Percentiles rank a stretch among this genome's conserved stretches.
phyloP scores from a whole-genome alignment of 2,888 invertebrate genomes.

The Spisula subtruncata region DNA sequence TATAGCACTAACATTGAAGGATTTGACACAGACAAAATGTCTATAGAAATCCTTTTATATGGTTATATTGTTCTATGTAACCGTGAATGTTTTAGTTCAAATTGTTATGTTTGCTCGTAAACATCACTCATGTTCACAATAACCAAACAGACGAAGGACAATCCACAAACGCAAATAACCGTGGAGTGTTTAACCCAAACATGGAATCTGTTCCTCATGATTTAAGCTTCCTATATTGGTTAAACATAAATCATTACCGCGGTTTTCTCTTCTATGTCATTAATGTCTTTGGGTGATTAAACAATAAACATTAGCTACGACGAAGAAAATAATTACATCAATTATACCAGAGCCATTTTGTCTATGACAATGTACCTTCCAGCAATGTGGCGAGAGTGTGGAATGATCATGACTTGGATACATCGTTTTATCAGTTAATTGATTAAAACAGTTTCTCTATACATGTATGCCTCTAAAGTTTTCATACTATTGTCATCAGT shows the following conservation, averaged over 20 bases:
- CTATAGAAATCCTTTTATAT: too few relatives aligned
- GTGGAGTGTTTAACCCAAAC: background rate
- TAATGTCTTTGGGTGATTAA: background rate
- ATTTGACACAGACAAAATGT: too few relatives aligned
- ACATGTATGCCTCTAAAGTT: too few relatives aligned
- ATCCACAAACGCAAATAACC: background rate
- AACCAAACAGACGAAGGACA: background rate
- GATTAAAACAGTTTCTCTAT: too few relatives aligned
- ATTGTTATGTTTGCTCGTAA: too few relatives aligned
- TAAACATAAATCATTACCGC: background rate
- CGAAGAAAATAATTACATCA: constrained; percentile 22
- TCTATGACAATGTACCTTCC: background rate
- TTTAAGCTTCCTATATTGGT: background rate
- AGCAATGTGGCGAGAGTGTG: too few relatives aligned
- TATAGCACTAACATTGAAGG: too few relatives aligned
- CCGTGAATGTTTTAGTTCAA: too few relatives aligned
- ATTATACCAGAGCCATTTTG: background rate
- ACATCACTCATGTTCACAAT: too few relatives aligned
- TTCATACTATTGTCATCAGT: too few relatives aligned
- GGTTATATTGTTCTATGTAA: too few relatives aligned
- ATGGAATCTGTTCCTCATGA: background rate
- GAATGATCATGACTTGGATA: too few relatives aligned
- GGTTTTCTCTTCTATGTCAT: background rate
- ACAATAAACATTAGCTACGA: background rate
- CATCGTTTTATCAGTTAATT: background rate